These are phyloP conservation scores for Diarsia dahlii DNA, from an alignment of 2,888 invertebrate genomes.

Conservation along the genomic window DNA sequence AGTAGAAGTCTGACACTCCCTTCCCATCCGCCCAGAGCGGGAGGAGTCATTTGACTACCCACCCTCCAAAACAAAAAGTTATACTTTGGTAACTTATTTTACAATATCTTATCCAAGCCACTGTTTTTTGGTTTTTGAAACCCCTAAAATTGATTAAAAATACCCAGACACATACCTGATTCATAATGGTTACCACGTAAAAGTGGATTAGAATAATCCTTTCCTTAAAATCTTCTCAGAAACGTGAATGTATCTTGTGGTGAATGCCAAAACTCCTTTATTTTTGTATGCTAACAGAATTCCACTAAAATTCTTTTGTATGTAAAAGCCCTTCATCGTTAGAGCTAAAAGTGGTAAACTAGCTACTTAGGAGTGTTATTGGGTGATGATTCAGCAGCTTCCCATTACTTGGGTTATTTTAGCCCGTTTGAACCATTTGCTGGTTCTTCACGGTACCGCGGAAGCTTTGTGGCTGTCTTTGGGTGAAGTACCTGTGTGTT, in stretches of 20 bases:
- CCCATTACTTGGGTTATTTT: constrained; percentile 49
- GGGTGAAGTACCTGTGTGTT: not conserved
- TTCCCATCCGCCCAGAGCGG: too few relatives aligned
- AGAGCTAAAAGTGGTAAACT: constrained; percentile 38
- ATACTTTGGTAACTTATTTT: too few relatives aligned
- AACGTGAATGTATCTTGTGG: constrained; percentile 1
- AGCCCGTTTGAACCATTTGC: constrained; percentile 31
- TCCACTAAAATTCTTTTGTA: not conserved
- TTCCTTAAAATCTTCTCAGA: constrained; percentile 5
- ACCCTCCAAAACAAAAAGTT: too few relatives aligned
- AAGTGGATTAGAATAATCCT: too few relatives aligned
- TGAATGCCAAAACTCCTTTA: not conserved
- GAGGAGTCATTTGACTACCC: too few relatives aligned
- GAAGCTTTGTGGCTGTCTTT: constrained; percentile 34
- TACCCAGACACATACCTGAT: not conserved
- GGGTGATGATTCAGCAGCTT: constrained; percentile 40
- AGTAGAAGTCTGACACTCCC: too few relatives aligned
- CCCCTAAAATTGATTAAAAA: not conserved
- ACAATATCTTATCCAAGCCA: not conserved
- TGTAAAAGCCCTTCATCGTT: not conserved
- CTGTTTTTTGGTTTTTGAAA: not conserved
- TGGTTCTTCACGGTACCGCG: constrained; percentile 4
- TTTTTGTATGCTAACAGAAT: not conserved
- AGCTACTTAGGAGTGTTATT: constrained; percentile 46
- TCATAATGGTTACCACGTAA: too few relatives aligned